Percentiles rank a stretch among this genome's conserved stretches.
These are phyloP conservation scores for Bombus vancouverensis DNA, from an alignment of 1,140 invertebrate species.

Conservation along the genomic window DNA sequence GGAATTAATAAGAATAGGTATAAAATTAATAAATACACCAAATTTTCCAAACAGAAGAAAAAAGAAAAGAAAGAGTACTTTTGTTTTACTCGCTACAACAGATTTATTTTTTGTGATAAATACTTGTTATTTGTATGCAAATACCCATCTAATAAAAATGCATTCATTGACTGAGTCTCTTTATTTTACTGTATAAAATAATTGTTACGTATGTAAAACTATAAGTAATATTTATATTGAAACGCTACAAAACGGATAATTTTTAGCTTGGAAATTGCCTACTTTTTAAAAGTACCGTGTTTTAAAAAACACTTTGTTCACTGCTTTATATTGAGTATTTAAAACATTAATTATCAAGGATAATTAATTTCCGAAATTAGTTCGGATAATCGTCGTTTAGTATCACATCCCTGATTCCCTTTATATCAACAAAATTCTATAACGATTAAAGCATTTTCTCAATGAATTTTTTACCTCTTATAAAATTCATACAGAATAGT, in stretches of 20 bases:
- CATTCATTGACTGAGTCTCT: background rate
- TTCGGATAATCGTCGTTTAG: conserved; percentile 41
- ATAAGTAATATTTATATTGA: background rate
- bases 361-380: background rate
- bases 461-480: conserved; percentile 17
- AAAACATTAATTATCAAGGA: conserved; percentile 2
- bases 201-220: background rate
- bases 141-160: background rate
- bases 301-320: background rate
- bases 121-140: conserved; percentile 6
- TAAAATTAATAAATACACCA: background rate
- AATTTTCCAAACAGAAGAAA: background rate
- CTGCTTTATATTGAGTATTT: background rate
- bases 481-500: conserved; percentile 10
- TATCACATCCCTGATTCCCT: conserved; percentile 35
- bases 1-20: background rate
- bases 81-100: conserved; percentile 6
- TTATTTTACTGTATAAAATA: background rate
- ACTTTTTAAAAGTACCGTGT: background rate
- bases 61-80: background rate
- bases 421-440: background rate
- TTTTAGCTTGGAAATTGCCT: background rate
- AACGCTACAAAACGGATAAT: background rate
- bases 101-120: conserved; percentile 20
- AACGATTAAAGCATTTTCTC: conserved; percentile 1